Base-by-base conservation (phyloP, 2,113 vertebrate genomes). In the Mormyrus iriodes region DNA sequence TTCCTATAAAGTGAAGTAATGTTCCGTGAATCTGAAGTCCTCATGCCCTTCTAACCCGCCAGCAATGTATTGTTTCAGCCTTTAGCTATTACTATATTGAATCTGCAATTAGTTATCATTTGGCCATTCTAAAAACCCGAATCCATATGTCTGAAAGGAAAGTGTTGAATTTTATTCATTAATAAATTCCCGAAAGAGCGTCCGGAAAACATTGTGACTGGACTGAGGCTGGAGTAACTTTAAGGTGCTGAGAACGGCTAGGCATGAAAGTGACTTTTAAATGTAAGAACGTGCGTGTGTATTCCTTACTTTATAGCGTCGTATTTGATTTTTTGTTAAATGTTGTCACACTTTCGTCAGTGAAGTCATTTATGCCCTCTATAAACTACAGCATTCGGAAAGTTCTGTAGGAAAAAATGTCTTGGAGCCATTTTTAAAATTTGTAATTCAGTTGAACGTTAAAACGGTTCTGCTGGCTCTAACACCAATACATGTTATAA, bases 51-150 rank as follows among this genome's bases (percentile, higher is more conserved):
- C 44, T 44, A 84, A 65, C 55, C 52, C 19, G 51, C 53, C 89
- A 89, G 15, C 3, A 51, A 86, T 69, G n/a, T 46, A 44, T 46
- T 85, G 86, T 85, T 85, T 35, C 55, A 82, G 69, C 73, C 35
- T 82, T 44, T 31, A 53, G 88, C 42, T 69, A 86, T 44, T 65
- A 86, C 42, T 86, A 55, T 58, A 85, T 86, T 42, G 53, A 89
- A 46, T 27, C 83, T 35, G 89, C 58, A 86, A 89, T 69, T 73
- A 85, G 82, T 86, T 86, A 31, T 73, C 58, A 82, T 51, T 88
- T 55, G 73, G 19, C 31, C 52, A 27, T 87, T 86, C n/a, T 15
- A 61, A 88, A 65, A 88, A 39, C 31, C 35, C 21, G 10, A 44
- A 61, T 65, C 42, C 52, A 12, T 10, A 87, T 87, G 51, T 44